Percentiles rank a stretch among this genome's conserved stretches.
These are phyloP conservation scores for Mandrillus leucophaeus DNA, from an alignment of 2,113 vertebrate genomes.

Conservation along the genomic window DNA sequence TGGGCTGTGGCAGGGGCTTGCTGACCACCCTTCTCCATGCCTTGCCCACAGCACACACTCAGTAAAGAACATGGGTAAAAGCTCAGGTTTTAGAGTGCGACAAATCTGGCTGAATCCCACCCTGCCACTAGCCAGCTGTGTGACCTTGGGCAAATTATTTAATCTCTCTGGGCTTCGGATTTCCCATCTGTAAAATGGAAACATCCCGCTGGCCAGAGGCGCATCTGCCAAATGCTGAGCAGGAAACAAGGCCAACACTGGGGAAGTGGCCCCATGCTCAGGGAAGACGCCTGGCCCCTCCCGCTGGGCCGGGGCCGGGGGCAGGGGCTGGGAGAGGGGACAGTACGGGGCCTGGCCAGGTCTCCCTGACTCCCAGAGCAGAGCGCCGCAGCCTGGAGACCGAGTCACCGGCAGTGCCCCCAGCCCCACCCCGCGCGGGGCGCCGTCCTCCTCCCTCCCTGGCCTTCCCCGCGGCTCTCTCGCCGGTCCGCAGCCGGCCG, in stretches of 20 bases:
- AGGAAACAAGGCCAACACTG: background rate
- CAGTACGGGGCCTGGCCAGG: background rate
- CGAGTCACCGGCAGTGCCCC: background rate
- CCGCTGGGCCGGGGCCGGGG: rapidly evolving
- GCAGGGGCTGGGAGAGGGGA: too few species aligned
- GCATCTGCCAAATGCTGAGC: background rate
- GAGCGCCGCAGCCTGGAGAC: background rate
- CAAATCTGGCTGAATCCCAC: background rate
- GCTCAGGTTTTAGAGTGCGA: background rate
- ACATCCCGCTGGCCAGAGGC: background rate
- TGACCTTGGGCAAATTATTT: background rate
- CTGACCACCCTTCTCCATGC: background rate
- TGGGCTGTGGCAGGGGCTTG: too few species aligned
- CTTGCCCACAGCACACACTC: background rate
- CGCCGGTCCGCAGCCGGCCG: background rate
- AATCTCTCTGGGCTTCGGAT: background rate
- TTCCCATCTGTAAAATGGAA: constrained; percentile 28
- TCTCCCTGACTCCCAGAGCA: background rate
- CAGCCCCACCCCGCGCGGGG: rapidly evolving
- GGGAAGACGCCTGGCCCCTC: background rate
- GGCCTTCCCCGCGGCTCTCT: background rate
- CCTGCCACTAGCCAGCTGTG: background rate
- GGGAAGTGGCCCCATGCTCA: background rate
- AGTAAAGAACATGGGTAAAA: background rate
- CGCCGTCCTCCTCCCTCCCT: background rate